Evolutionary conservation across 2,888 invertebrate species (phyloP).

Genomic region (Anthoptus insignis): DNA sequence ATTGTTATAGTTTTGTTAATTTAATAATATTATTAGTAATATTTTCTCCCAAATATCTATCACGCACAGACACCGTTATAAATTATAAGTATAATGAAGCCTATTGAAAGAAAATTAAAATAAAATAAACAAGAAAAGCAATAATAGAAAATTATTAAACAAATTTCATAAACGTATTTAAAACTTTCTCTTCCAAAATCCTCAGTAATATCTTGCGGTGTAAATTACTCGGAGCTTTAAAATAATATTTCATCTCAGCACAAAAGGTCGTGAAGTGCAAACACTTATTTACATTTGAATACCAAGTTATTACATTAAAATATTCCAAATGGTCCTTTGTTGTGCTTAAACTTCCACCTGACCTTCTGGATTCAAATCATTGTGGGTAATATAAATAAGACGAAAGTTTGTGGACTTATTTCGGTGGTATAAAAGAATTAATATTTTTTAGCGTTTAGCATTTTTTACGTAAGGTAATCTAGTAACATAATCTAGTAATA

Average conservation of each 20-base stretch:
- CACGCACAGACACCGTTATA: too few relatives aligned
- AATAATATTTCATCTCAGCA: slow-evolving; percentile 33
- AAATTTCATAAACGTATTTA: slow-evolving; percentile 5
- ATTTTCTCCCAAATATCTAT: too few relatives aligned
- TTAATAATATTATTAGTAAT: too few relatives aligned
- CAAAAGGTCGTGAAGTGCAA: slow-evolving; percentile 37
- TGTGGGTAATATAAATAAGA: slow-evolving; percentile 8
- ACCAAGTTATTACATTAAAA: slow-evolving; percentile 33
- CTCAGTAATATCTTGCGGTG: slow-evolving; percentile 33
- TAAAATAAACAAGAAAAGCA: too few relatives aligned
- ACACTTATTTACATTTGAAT: slow-evolving; percentile 36
- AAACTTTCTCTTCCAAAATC: slow-evolving; percentile 10
- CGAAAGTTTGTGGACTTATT: neutral
- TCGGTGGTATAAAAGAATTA: neutral
- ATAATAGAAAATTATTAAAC: neutral
- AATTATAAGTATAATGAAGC: neutral
- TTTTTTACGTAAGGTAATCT: neutral
- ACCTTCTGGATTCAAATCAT: slow-evolving; percentile 19
- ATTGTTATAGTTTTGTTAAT: too few relatives aligned
- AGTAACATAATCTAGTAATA: slow-evolving; percentile 13
- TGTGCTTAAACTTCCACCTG: slow-evolving; percentile 11
- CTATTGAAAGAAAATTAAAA: too few relatives aligned
- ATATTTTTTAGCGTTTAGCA: too few relatives aligned
- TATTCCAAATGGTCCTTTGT: slow-evolving; percentile 34
- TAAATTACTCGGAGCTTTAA: slow-evolving; percentile 30